Conservation (phyloP, 2,113 vertebrate species). For the Agapornis roseicollis region DNA sequence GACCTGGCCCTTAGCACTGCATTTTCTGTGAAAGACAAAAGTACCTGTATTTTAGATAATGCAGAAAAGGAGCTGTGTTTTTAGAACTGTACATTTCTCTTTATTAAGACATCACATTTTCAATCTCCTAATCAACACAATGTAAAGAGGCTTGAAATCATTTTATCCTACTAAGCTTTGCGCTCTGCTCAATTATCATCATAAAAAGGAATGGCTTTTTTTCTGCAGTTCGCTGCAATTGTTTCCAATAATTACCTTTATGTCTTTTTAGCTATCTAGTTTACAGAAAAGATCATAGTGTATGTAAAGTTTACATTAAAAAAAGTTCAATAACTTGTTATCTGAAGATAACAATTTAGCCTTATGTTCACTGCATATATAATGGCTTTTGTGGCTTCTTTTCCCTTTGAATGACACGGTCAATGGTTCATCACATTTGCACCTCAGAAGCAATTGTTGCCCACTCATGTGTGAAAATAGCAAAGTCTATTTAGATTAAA, state of each 20-base stretch:
- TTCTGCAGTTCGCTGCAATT: constrained; percentile 57
- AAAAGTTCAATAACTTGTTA: constrained; percentile 59
- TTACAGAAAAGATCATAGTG: constrained; percentile 53
- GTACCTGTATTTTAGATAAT: not conserved
- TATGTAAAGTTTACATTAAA: constrained; percentile 55
- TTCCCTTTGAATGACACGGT: constrained; percentile 61
- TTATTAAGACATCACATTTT: constrained; percentile 70
- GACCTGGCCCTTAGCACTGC: not conserved
- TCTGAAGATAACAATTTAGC: constrained; percentile 56
- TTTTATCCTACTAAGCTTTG: constrained; percentile 66
- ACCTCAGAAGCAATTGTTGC: constrained; percentile 70
- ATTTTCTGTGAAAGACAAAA: not conserved
- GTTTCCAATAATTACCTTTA: constrained; percentile 65
- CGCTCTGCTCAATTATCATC: constrained; percentile 57
- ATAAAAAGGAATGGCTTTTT: constrained; percentile 70
- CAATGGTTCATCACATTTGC: constrained; percentile 71
- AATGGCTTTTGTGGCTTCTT: constrained; percentile 45
- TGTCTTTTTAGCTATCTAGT: constrained; percentile 28
- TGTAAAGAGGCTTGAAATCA: constrained; percentile 68
- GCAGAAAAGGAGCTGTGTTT: not conserved
- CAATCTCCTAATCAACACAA: constrained; percentile 60
- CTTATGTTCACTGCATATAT: constrained; percentile 37
- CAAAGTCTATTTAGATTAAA: constrained; percentile 70
- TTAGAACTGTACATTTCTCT: constrained; percentile 15
- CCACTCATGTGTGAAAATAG: constrained; percentile 70